Evolutionary conservation across 2,888 invertebrate species (phyloP).

Genomic region (Hemicrepidius hirtus): DNA sequence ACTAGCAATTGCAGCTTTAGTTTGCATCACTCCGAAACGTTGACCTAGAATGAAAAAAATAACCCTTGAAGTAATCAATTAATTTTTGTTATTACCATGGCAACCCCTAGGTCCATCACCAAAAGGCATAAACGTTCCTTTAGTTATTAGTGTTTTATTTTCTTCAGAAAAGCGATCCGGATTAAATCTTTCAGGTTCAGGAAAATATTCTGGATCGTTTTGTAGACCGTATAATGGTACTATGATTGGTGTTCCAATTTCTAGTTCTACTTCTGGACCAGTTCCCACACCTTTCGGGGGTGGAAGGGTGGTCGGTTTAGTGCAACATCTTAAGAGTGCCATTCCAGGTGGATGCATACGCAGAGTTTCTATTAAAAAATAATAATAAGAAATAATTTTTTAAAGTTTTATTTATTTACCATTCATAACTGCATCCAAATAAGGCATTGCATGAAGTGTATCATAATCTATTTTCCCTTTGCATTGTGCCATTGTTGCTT

Average conservation of each 20-base stretch:
- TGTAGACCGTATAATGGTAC: constrained; percentile 56
- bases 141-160: constrained; percentile 60
- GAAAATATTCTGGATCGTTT: constrained; percentile 55
- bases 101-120: constrained; percentile 65
- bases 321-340: constrained; percentile 55
- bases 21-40: constrained; percentile 60
- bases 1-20: constrained; percentile 56
- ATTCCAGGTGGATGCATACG: constrained; percentile 62
- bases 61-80: neutral
- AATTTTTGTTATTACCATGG: constrained; percentile 58
- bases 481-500: constrained; percentile 60
- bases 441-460: constrained; percentile 70
- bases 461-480: constrained; percentile 69
- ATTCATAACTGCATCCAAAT: constrained; percentile 71
- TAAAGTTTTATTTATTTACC: constrained; percentile 66
- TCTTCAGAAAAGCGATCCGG: constrained; percentile 60
- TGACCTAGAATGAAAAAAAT: constrained; percentile 53
- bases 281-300: constrained; percentile 58
- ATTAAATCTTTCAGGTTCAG: constrained; percentile 54
- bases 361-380: constrained; percentile 60
- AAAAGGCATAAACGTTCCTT: constrained; percentile 62
- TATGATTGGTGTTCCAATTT: constrained; percentile 54
- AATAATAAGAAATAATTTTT: too few relatives aligned
- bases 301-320: constrained; percentile 55
- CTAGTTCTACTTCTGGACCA: constrained; percentile 50